Base-by-base conservation (phyloP, 2,797 vertebrate genomes). In the Neomorphus geoffroyi region DNA sequence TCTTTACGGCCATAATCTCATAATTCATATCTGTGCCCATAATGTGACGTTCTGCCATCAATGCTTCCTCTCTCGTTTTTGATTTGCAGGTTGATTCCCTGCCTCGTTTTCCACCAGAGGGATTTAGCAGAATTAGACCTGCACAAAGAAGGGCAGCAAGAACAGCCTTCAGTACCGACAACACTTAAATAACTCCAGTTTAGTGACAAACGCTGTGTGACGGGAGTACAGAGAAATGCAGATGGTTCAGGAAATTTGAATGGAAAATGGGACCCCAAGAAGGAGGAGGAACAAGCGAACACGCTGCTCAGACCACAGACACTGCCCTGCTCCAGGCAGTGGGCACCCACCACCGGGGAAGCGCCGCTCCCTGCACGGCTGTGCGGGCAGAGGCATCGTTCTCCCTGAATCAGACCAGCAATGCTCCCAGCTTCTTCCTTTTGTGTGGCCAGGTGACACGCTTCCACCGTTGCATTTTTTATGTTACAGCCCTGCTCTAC, bases 291-390 rank as follows among this genome's bases (percentile, higher is more conserved):
- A 21, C 79, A n/a, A 66, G 50, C 10, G 51, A 67, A 37, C 10
- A 17, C 0, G 0, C 43, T 62, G 61, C n/a, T 79, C 19, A 9
- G 41, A 53, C 23, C n/a, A 26, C 24, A 56, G 1, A 50, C 2
- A 0, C 37, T 1, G 1, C 17, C 56, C 48, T 60, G 58, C 58
- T 16, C 41, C 10, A 9, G 18, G 11, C 11, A 66, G 53, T 0
- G 1, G 15, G 15, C 3, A 30, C n/a, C 21, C 11, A 10, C 8
- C 15, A 1, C 23, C 6, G 19, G 3, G 8, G 27, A 79, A 45
- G 17, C 18, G 39, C 3, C 30, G 14, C 6, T 45, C 22, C 1
- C 60, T 33, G 53, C 10, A 6, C 2, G 28, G 56, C 71, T n/a
- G 35, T 4, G 10, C 23, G 27, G 39, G 35, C 32, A 56, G 60